A percentile compares a stretch with the other conserved stretches of the same genome.
Conservation (phyloP, 1,140 invertebrate genomes). For the Aphis craccivora region DNA sequence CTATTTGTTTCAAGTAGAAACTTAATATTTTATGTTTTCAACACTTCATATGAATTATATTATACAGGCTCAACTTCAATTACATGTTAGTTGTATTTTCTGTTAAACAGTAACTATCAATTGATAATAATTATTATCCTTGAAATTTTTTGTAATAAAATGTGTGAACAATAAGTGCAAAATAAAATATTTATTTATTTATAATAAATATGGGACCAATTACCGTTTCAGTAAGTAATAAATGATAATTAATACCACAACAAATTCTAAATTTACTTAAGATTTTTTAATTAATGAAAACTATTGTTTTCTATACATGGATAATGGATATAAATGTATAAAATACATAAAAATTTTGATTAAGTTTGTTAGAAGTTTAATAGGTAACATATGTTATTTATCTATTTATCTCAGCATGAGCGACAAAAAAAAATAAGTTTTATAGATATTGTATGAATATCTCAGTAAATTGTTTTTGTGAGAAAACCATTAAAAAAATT, state of each 20-base stretch:
- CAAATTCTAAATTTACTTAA: not conserved
- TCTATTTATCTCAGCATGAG: too few relatives aligned
- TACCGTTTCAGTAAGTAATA: not conserved
- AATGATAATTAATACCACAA: not conserved
- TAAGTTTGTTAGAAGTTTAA: too few relatives aligned
- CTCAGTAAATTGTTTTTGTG: too few relatives aligned
- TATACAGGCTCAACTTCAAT: not conserved
- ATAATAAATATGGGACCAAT: not conserved
- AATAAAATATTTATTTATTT: constrained; percentile 1
- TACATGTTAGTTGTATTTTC: not conserved
- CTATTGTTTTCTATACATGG: not conserved
- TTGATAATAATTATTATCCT: not conserved
- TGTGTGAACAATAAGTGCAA: not conserved
- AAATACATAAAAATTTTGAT: not conserved
- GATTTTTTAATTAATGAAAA: not conserved
- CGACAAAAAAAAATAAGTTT: too few relatives aligned
- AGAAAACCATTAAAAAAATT: too few relatives aligned
- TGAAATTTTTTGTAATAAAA: not conserved
- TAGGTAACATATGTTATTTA: too few relatives aligned
- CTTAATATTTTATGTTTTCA: not conserved
- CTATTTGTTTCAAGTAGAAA: not conserved
- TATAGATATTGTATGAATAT: too few relatives aligned
- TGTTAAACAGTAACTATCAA: not conserved
- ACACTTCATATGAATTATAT: not conserved
- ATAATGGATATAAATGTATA: not conserved